Base-by-base conservation (phyloP, 2,888 invertebrate species). In the Thera obeliscata region DNA sequence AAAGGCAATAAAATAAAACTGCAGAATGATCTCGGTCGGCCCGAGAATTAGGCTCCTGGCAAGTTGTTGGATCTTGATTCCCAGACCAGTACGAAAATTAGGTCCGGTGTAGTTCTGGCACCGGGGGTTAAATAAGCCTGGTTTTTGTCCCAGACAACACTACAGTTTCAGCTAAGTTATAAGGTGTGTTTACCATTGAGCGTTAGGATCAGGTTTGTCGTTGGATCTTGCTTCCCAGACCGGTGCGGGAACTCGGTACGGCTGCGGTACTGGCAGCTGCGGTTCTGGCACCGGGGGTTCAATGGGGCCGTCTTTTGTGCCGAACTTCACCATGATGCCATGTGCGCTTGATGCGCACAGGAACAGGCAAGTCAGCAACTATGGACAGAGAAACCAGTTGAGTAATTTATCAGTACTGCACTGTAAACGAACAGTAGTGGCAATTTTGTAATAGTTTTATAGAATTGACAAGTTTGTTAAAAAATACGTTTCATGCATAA, bases 281-380 rank as follows among this genome's bases (percentile, higher is more conserved):
- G 91, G 89, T 72, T 94, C 94, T 69, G 95, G 94, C 71, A 93
- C 86, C 61, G 95, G 95, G 33, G 95, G 95, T 81, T 91, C 88
- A 58, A 95, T 95, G 56, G 95, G 95, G 22, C 95, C 95, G 5
- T 83, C 92, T 76, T 94, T 95, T 2, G 95, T 95, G 78, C 95
- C 95, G 82, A 90, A 95, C 82, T 95, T 94, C 69, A 95, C 95
- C 88, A 94, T 94, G 89, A 95, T 95, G 75, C 94, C 93, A 57
- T 94, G 90, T 85, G 88, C 91, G 82, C 89, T 82, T 7, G 86
- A 84, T 22, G 84, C 87, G 88, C 86, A 93, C 87, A 93, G 80
- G 79, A 90, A 78, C 89, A 93, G 88, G 87, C 89, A 91, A 66
- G 85, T 84, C 85, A 93, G 87, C 85, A 92, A 71, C 93, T 92